Base-by-base conservation (phyloP, 2,797 vertebrate species). In the Odontamblyopus lacepedii region DNA sequence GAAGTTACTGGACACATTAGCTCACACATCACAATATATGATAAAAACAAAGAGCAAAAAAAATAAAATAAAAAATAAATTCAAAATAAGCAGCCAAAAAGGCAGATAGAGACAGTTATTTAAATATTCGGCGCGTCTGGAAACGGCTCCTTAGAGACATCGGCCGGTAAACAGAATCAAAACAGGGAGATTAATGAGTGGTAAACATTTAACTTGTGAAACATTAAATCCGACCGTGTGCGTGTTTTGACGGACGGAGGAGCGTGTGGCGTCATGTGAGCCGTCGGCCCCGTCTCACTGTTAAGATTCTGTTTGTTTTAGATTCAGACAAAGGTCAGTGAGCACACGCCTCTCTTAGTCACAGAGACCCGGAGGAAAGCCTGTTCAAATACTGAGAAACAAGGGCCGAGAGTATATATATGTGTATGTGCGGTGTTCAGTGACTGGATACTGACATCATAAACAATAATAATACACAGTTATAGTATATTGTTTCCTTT, bases 301-400 rank as follows among this genome's bases (percentile, higher is more conserved):
- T 13, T 18, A 48, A 64, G 1, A 51, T 12, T 12, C 41, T 55
- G 30, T 68, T 68, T 68, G 66, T 19, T 55, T 19, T 35, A n/a
- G 51, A 41, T 35, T 70, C 55, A 70, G 63, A 65, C 69, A 68
- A 76, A 72, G 75, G 75, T 76, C 70, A 72, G 26, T n/a, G 30
- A 38, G 67, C 53, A 38, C 67, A 59, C 64, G 5, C 69, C 57
- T 68, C 6, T 32, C 69, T 76, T 59, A 67, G 26, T 72, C 74
- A 76, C 62, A 55, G 16, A 56, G 16, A 63, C 64, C 69, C 66
- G 63, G 16, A 48, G 30, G 59, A 63, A 71, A 56, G 16, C 23
- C 48, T 66, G 15, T 29, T 29, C 64, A 51, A 51, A 66, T 29
- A 61, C 23, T 26, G 0, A 59, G 8, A 38, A 38, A 38, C 35